phyloP scores from a whole-genome alignment of 1,140 invertebrate genomes.

The Asbolus verrucosus region DNA sequence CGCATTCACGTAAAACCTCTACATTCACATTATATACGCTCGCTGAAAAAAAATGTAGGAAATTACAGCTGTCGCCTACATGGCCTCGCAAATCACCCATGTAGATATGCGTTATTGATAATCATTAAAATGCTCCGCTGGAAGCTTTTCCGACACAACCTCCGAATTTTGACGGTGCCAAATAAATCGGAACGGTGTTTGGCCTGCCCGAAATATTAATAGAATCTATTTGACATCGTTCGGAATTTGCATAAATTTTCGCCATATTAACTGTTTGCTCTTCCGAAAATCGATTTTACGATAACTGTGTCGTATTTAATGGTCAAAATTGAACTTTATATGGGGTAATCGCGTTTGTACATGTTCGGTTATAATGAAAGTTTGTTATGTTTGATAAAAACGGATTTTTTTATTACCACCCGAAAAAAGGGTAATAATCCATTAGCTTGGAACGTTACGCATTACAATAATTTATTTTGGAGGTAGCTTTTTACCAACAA shows the following conservation, averaged over 20 bases:
- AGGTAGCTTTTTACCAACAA: too few relatives aligned
- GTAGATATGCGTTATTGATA: conserved; percentile 12
- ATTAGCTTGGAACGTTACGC: too few relatives aligned
- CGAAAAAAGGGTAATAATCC: too few relatives aligned
- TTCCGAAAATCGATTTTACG: conserved; percentile 1
- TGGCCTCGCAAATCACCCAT: conserved; percentile 18
- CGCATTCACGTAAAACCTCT: conserved; percentile 29
- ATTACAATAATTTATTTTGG: too few relatives aligned
- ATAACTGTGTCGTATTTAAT: background rate
- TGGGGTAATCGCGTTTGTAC: too few relatives aligned
- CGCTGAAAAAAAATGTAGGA: conserved; percentile 16
- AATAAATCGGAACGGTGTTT: too few relatives aligned
- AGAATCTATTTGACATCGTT: conserved; percentile 5
- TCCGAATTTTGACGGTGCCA: too few relatives aligned
- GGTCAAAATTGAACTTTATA: background rate
- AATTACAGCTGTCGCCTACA: conserved; percentile 33
- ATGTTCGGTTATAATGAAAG: too few relatives aligned
- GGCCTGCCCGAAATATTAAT: too few relatives aligned
- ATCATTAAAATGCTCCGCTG: conserved; percentile 20
- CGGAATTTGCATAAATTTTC: background rate
- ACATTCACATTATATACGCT: conserved; percentile 10
- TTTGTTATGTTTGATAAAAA: too few relatives aligned
- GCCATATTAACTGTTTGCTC: background rate
- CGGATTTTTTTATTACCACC: too few relatives aligned
- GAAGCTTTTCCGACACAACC: conserved; percentile 10